A percentile compares a stretch with the other conserved stretches of the same genome.
Conservation (phyloP, 2,888 invertebrate genomes). For the Hypolimnas misippus region DNA sequence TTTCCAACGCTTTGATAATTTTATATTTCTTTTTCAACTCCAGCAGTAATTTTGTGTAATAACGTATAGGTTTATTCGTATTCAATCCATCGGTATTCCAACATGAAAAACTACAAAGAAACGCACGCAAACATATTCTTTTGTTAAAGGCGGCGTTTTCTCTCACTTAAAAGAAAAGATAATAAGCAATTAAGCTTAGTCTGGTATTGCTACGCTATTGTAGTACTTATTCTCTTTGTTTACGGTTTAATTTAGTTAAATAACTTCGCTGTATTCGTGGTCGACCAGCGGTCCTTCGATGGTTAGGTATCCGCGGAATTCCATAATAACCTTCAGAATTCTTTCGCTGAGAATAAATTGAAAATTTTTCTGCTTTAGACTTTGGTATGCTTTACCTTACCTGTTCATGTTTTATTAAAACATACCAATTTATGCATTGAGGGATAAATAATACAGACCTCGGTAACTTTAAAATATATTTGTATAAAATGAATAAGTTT, state of each 20-base stretch:
- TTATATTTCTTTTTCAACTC: too few relatives aligned
- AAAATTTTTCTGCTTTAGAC: constrained; percentile 40
- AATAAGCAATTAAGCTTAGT: constrained; percentile 32
- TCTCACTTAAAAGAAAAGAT: constrained; percentile 23
- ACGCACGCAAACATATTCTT: neutral
- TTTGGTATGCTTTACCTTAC: constrained; percentile 40
- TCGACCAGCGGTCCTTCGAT: constrained; percentile 36
- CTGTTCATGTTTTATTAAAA: constrained; percentile 40
- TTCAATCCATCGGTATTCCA: neutral
- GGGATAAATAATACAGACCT: constrained; percentile 22
- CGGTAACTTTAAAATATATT: neutral
- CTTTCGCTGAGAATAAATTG: constrained; percentile 41
- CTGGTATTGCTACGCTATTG: neutral
- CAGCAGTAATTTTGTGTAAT: neutral
- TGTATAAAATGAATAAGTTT: neutral
- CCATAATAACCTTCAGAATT: constrained; percentile 40
- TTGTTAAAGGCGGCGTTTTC: constrained; percentile 12
- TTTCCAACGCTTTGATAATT: too few relatives aligned
- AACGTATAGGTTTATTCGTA: neutral
- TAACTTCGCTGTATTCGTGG: constrained; percentile 9
- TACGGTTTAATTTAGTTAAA: constrained; percentile 20
- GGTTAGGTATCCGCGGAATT: constrained; percentile 34
- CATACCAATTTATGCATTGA: constrained; percentile 34
- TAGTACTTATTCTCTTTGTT: neutral
- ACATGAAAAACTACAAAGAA: constrained; percentile 2